Evolutionary conservation across 2,888 invertebrate species (phyloP).

Genomic region (Slavum lentiscoides): DNA sequence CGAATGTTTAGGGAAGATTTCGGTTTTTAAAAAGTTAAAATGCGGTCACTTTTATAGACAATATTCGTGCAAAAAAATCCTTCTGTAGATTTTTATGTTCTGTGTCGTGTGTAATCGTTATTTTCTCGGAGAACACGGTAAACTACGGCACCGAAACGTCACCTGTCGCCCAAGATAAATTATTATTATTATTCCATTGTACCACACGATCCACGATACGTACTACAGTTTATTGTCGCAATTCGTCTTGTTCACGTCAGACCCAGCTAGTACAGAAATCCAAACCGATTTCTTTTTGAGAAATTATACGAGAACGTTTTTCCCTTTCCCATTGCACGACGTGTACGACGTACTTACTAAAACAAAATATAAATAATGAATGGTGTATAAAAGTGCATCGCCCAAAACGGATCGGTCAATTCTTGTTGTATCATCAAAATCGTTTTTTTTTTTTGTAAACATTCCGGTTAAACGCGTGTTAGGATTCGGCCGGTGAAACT

Average conservation of each 20-base stretch:
- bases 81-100: background rate
- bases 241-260: conserved; percentile 52
- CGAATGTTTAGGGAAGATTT: no score
- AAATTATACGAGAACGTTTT: conserved; percentile 8
- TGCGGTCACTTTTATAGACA: no score
- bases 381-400: no score
- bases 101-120: conserved; percentile 20
- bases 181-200: conserved; percentile 49
- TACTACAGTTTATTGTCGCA: conserved; percentile 35
- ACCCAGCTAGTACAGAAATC: conserved; percentile 28
- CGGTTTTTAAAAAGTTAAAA: no score
- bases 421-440: background rate
- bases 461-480: background rate
- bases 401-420: background rate
- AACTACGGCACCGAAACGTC: conserved; percentile 27
- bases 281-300: conserved; percentile 34
- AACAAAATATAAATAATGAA: no score
- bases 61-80: no score
- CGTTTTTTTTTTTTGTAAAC: background rate
- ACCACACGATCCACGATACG: background rate
- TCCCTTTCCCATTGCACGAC: background rate
- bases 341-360: background rate
- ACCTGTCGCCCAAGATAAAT: conserved; percentile 48
- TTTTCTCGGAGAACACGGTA: background rate
- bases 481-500: no score